Evolutionary conservation across 2,113 vertebrate species (phyloP), one percentile per base, ranked within the genome.

Genomic region (Callospermophilus lateralis): DNA sequence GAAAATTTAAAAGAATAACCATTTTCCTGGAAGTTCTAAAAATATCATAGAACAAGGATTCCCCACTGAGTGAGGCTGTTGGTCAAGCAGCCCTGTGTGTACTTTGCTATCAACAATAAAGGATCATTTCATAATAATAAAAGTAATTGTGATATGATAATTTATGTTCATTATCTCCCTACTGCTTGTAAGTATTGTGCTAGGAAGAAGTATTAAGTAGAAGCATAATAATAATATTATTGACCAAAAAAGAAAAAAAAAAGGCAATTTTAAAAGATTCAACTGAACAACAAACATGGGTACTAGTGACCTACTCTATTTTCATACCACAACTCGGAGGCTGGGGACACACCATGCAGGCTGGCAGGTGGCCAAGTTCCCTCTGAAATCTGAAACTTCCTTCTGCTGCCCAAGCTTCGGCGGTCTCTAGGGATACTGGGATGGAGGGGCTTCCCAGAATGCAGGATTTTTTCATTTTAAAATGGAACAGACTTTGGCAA

Each of bases 21-120:
- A 20, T 86, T 96, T 96, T 83, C 80, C 70, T 81, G 55, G 53
- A 88, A 78, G 39, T 78, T 93, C 65, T 39, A 55, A 80, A 93
- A 74, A 77, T 61, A 67, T 72, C 70, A 63, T 13, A 87, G 63
- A 90, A 79, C 45, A 58, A 84, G 65, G 65, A 30, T 20, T 63
- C 28, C 13, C 34, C 32, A 11, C 10, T 30, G 20, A 91, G 61
- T 16, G 78, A 81, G 42, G 53, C 13, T 51, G 42, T 39, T 20
- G 15, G 8, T 81, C 61, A 55, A 2, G 45, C 34, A 95, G 24
- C 20, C 22, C 58, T 39, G 20, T 48, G 22, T 77, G 20, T 5
- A 45, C 70, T 96, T 86, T 77, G 77, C 28, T 92, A 48, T 19
- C 63, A 78, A 55, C 37, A n/a, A 48, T 48, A 55, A 93, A 90